These are phyloP conservation scores for Sminthurinus signatus DNA, from an alignment of 1,140 invertebrate genomes.

Conservation along the genomic window DNA sequence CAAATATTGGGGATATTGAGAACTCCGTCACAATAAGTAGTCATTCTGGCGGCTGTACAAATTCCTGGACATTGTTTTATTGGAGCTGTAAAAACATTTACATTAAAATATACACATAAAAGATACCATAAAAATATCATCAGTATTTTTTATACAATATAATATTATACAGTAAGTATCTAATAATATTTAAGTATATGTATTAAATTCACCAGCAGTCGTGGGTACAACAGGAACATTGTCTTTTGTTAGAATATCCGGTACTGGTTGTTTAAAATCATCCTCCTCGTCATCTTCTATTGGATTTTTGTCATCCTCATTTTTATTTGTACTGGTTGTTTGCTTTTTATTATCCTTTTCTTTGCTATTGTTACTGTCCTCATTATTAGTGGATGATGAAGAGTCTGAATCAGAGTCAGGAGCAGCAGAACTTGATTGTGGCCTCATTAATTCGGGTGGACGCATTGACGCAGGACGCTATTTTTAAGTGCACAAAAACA, in stretches of 20 bases:
- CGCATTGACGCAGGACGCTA: conserved; percentile 18
- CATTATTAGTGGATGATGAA: too few relatives aligned
- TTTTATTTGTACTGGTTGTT: conserved; percentile 1
- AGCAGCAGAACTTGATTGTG: neutral
- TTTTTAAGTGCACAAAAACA: neutral
- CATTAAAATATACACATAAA: too few relatives aligned
- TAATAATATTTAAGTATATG: neutral
- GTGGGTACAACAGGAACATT: conserved; percentile 2
- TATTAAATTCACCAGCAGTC: neutral
- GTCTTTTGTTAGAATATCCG: neutral
- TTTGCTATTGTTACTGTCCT: too few relatives aligned
- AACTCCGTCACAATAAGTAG: conserved; percentile 77
- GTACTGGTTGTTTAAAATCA: neutral
- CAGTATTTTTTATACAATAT: too few relatives aligned
- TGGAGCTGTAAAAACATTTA: conserved; percentile 18
- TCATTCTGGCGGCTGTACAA: conserved; percentile 70
- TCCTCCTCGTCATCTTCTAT: conserved; percentile 27
- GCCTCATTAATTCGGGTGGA: conserved; percentile 24
- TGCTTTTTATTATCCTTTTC: too few relatives aligned
- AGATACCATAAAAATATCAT: too few relatives aligned
- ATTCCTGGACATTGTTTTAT: conserved; percentile 66
- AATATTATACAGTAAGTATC: too few relatives aligned
- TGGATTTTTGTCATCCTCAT: conserved; percentile 18
- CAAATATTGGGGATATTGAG: conserved; percentile 57
- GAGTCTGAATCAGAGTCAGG: too few relatives aligned